A percentile compares a stretch with the other conserved stretches of the same genome.
Evolutionary conservation across 2,888 invertebrate genomes (phyloP).

Genomic region (Pantelozetes paolii): DNA sequence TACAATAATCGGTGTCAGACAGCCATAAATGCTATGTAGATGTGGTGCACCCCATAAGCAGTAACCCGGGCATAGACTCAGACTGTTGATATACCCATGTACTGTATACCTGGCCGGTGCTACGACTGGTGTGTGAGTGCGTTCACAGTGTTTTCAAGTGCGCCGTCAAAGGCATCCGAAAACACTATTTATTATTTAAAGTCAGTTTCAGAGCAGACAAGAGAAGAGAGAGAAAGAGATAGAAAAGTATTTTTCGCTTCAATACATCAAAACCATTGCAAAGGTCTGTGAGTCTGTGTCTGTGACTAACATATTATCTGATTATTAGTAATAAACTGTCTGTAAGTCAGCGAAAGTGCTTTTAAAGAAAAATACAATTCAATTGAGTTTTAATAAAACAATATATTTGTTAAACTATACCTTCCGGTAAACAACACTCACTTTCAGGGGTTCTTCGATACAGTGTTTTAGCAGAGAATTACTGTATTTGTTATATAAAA

Average conservation of each 20-base stretch:
- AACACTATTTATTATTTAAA: constrained; percentile 28
- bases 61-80: neutral
- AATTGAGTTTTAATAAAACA: neutral
- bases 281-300: neutral
- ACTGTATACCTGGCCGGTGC: no score
- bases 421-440: neutral
- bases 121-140: neutral
- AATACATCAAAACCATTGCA: neutral
- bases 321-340: neutral
- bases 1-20: constrained; percentile 22
- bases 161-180: constrained; percentile 33
- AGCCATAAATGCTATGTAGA: constrained; percentile 19
- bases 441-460: no score
- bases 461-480: no score
- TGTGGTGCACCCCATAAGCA: constrained; percentile 13
- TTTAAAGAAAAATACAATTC: neutral
- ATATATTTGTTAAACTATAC: neutral
- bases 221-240: neutral
- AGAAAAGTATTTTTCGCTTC: neutral
- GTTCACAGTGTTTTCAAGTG: neutral
- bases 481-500: no score
- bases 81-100: no score
- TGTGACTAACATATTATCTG: neutral
- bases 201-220: neutral
- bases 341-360: neutral